Base-by-base conservation (phyloP, 2,797 vertebrate genomes). In the Kryptolebias ocellatus region DNA sequence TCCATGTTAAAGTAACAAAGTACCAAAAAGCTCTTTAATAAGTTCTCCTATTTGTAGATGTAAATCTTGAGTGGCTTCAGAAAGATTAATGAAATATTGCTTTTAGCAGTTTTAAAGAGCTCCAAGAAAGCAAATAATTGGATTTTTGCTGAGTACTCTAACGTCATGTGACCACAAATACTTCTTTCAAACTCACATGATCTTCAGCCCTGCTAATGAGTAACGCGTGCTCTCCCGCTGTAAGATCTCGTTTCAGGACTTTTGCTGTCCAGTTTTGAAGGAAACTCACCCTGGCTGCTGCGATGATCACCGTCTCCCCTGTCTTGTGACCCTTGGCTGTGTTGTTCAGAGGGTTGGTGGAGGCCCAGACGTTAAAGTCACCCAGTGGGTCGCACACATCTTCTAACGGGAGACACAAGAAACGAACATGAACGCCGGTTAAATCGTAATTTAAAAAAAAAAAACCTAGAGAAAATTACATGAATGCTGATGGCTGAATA, bases 321-420 rank as follows among this genome's bases (percentile, higher is more conserved):
- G 37, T 56, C 3, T 95, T 78, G 12, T 92, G 91, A 3, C 93
- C 95, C 50, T 90, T 93, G 1, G 90, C 93, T 3, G 89, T 86
- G 50, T 88, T 75, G 46, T 98, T 98, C 76, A 98, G 69, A 5
- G 96, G 94, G 2, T 74, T 93, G 37, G 95, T 83, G 1, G 94
- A 85, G 67, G 92, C 94, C 96, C 96, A 98, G 0, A 98, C 91
- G 0, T 99, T 99, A 53, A 62, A 94, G 66, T 96, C 96, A 0
- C 91, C 87, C 31, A 99, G 78, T 0, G 96, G 94, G 52, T 99
- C 97, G 44, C 97, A 99, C 5, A 98, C 92, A 0, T 89, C 78
- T 67, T 98, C 97, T 98, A 63, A 39, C 74, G 56, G 20, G 28
- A 20, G 4, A 76, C 9, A 63, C 17, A 45, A 12, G 15, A 56